These are phyloP conservation scores for Deroplatys truncata DNA, from an alignment of 2,888 invertebrate species.

Conservation along the genomic window DNA sequence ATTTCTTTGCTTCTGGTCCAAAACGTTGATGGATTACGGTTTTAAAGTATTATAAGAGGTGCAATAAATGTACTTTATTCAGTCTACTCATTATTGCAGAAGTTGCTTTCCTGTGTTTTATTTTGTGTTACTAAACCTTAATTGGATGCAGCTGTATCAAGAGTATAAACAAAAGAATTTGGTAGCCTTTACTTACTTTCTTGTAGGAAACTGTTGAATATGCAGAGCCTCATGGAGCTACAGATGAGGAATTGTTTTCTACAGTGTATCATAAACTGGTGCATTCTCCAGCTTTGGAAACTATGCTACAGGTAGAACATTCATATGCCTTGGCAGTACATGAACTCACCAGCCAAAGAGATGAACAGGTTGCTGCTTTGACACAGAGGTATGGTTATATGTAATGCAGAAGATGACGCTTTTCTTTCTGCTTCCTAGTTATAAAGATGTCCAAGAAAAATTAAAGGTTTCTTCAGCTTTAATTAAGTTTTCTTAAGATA, in stretches of 20 bases:
- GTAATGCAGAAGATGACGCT: not conserved
- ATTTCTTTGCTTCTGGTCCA: no score
- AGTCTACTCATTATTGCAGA: no score
- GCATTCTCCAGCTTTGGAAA: constrained; percentile 82
- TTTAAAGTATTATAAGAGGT: no score
- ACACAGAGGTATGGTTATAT: constrained; percentile 53
- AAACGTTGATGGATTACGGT: no score
- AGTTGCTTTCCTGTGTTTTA: not conserved
- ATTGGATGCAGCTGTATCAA: not conserved
- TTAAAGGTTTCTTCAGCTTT: no score
- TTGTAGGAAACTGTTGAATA: constrained; percentile 74
- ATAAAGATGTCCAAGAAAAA: no score
- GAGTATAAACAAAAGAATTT: not conserved
- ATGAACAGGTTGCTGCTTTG: constrained; percentile 64
- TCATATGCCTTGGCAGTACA: constrained; percentile 77
- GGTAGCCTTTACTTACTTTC: not conserved
- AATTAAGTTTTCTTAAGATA: not conserved
- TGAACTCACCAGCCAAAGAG: constrained; percentile 66
- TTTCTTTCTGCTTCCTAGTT: no score
- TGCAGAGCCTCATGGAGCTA: constrained; percentile 75
- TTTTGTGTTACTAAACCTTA: not conserved
- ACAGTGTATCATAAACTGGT: constrained; percentile 78
- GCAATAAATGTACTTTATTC: no score
- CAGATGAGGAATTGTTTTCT: constrained; percentile 82
- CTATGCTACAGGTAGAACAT: constrained; percentile 83